phyloP scores from a whole-genome alignment of 2,888 invertebrate genomes.

The Ditula angustiorana region DNA sequence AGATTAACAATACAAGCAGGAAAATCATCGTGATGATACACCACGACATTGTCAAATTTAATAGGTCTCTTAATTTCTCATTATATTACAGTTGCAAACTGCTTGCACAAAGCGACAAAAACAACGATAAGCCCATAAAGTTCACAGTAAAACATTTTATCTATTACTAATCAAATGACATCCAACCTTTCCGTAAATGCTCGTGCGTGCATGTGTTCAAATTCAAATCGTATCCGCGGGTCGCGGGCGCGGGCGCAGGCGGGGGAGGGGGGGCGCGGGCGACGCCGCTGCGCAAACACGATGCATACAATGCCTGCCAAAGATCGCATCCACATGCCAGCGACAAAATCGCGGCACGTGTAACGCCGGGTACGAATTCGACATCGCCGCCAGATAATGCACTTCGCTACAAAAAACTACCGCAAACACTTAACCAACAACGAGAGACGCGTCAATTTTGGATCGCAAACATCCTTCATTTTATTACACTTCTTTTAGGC shows the following conservation, averaged over 20 bases:
- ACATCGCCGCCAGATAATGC: conserved; percentile 45
- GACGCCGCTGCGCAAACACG: conserved; percentile 72
- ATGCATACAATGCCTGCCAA: conserved; percentile 83
- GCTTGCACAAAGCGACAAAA: neutral
- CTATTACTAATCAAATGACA: conserved; percentile 45
- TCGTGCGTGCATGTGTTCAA: conserved; percentile 59
- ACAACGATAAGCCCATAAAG: conserved; percentile 3
- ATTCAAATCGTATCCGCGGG: conserved; percentile 51
- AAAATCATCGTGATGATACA: neutral
- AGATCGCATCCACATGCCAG: conserved; percentile 76
- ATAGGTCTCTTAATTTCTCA: neutral
- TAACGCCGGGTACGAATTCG: conserved; percentile 75
- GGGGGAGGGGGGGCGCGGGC: conserved; percentile 46
- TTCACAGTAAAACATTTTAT: conserved; percentile 5
- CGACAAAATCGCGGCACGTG: conserved; percentile 79
- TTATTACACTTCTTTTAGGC: neutral
- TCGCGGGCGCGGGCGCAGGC: conserved; percentile 38
- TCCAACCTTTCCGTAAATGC: conserved; percentile 46
- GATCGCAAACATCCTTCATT: neutral
- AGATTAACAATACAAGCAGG: neutral
- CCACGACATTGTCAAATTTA: neutral
- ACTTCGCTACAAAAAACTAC: conserved; percentile 41
- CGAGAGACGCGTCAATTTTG: neutral
- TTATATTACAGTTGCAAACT: neutral
- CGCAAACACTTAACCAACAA: neutral